Percentiles rank a stretch among this genome's conserved stretches.
Conservation (phyloP, 2,113 vertebrate species). For the Aldabrachelys gigantea region DNA sequence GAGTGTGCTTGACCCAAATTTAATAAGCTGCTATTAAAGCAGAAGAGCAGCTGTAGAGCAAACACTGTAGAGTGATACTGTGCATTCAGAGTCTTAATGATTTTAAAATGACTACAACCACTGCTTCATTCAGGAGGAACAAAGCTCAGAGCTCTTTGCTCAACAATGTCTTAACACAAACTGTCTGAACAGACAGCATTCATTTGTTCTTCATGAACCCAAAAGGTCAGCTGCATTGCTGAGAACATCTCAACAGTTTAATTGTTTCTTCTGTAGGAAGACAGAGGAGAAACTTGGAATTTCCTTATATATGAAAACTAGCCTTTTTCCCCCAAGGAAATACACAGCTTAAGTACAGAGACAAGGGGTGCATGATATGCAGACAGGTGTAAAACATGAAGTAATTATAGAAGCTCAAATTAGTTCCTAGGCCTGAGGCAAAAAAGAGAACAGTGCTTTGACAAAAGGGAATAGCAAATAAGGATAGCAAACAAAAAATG, state of each 20-base stretch:
- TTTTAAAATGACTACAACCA: slow-evolving; percentile 92
- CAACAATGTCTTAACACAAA: slow-evolving; percentile 83
- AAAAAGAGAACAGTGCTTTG: slow-evolving; percentile 85
- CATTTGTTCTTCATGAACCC: slow-evolving; percentile 84
- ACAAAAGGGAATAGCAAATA: slow-evolving; percentile 95
- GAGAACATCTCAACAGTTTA: slow-evolving; percentile 78
- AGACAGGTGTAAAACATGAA: slow-evolving; percentile 99
- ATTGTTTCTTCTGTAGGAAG: slow-evolving; percentile 76
- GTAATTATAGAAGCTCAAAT: slow-evolving; percentile 99
- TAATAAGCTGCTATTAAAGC: slow-evolving; percentile 85
- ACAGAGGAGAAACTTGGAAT: slow-evolving; percentile 69
- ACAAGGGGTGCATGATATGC: slow-evolving; percentile 89
- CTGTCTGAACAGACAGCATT: slow-evolving; percentile 81
- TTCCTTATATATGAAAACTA: slow-evolving; percentile 74
- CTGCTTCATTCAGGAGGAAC: slow-evolving; percentile 82
- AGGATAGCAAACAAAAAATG: slow-evolving; percentile 95
- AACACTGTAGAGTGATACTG: slow-evolving; percentile 80
- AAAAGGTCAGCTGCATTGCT: slow-evolving; percentile 78
- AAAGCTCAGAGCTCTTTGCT: slow-evolving; percentile 82
- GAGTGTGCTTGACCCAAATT: slow-evolving; percentile 86
- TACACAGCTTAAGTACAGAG: slow-evolving; percentile 84
- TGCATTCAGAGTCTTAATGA: slow-evolving; percentile 87
- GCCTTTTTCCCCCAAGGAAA: slow-evolving; percentile 71
- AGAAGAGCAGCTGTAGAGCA: slow-evolving; percentile 87
- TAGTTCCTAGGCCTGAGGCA: slow-evolving; percentile 95